A percentile compares a stretch with the other conserved stretches of the same genome.
Conservation (phyloP, 2,797 vertebrate genomes). For the Brachyalestes nurse region DNA sequence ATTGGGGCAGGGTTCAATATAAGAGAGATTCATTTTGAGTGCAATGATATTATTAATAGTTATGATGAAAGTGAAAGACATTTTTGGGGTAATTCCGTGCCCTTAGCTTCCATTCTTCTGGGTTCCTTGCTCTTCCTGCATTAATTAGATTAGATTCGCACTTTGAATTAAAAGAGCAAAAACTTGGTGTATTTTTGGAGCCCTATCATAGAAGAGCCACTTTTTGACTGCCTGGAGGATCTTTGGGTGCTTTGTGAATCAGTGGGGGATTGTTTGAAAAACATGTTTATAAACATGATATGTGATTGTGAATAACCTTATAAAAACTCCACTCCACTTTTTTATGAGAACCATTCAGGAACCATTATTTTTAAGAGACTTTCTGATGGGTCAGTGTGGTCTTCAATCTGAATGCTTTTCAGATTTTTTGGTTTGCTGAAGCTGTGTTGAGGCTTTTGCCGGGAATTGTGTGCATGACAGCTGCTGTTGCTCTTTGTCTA, state of each 20-base stretch:
- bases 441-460: conserved; percentile 21
- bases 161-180: background rate
- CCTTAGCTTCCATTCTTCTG: background rate
- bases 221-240: background rate
- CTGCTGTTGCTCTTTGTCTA: conserved; percentile 47
- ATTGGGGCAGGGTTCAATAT: conserved; percentile 3
- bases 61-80: background rate
- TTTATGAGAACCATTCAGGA: background rate
- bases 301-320: background rate
- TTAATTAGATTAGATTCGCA: background rate
- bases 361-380: background rate
- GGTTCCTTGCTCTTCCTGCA: background rate
- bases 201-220: background rate
- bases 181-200: background rate
- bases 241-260: background rate
- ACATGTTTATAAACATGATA: background rate
- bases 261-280: background rate
- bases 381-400: conserved; percentile 11
- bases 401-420: conserved; percentile 1
- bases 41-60: conserved; percentile 13
- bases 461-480: conserved; percentile 40
- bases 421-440: conserved; percentile 7
- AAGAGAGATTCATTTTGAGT: background rate
- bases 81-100: background rate
- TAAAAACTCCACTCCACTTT: background rate